These are phyloP conservation scores for Entomyzon cyanotis DNA, from an alignment of 2,113 vertebrate species.

Conservation along the genomic window DNA sequence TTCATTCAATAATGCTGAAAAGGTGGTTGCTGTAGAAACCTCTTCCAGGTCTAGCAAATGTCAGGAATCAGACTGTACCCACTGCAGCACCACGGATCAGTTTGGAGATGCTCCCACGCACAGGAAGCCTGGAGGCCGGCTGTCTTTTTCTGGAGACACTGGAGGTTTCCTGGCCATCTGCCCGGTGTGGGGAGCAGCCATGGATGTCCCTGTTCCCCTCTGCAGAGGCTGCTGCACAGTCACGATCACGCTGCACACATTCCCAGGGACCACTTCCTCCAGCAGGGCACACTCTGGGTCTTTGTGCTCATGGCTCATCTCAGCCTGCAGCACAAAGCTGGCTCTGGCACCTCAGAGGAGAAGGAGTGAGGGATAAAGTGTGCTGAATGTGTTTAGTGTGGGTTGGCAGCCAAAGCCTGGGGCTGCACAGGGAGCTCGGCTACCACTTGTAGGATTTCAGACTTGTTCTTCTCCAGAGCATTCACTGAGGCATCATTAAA, in stretches of 20 bases:
- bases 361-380: background rate
- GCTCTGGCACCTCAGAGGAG: background rate
- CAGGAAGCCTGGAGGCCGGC: background rate
- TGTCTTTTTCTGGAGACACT: background rate
- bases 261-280: fast-evolving
- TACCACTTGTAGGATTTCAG: background rate
- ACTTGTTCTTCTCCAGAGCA: background rate
- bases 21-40: conserved; percentile 34
- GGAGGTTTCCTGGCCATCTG: background rate
- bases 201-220: background rate
- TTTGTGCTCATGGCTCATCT: background rate
- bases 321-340: background rate
- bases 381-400: background rate
- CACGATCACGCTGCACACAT: fast-evolving
- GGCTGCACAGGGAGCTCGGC: background rate
- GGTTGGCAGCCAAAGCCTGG: background rate
- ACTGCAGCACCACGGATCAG: background rate
- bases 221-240: background rate
- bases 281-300: background rate
- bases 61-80: background rate
- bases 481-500: background rate
- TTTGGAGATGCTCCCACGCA: background rate
- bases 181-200: background rate
- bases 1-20: background rate
- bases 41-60: background rate